Conservation (phyloP, 1,140 invertebrate species). For the Streblospio benedicti region DNA sequence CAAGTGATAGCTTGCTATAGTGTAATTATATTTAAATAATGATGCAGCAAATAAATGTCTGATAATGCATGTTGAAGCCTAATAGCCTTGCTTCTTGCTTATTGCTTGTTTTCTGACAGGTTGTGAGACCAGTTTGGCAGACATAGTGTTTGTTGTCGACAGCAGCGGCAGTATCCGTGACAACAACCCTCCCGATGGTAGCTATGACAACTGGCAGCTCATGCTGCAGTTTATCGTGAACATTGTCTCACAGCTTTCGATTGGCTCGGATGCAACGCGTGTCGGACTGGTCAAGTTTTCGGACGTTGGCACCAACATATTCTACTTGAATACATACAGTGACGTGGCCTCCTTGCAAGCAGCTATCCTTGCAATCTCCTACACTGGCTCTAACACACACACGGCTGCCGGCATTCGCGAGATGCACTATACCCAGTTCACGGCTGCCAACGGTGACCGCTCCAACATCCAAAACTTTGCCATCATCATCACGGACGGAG, state of each 20-base stretch:
- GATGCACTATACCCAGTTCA: conserved; percentile 3
- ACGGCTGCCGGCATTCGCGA: neutral
- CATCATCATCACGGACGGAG: conserved; percentile 27
- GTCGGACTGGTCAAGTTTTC: conserved; percentile 8
- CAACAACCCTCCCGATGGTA: neutral
- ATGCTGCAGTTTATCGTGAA: conserved; percentile 1
- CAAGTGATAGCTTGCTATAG: too few species aligned
- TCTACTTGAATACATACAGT: conserved; percentile 10
- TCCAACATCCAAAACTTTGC: conserved; percentile 17
- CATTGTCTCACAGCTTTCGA: neutral
- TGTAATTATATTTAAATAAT: too few species aligned
- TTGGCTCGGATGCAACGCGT: neutral
- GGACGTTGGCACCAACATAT: neutral
- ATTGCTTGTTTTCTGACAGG: too few species aligned
- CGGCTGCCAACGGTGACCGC: conserved; percentile 22
- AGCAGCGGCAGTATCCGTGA: conserved; percentile 12
- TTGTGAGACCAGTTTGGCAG: too few species aligned
- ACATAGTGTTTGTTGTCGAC: conserved; percentile 15
- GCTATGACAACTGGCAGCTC: conserved; percentile 6
- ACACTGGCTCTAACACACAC: neutral
- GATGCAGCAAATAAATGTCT: too few species aligned
- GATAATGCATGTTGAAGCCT: too few species aligned
- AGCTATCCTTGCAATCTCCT: neutral
- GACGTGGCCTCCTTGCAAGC: neutral
- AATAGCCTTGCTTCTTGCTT: too few species aligned